Evolutionary conservation across 2,113 vertebrate genomes (phyloP).

Genomic region (Coregonus clupeaformis): DNA sequence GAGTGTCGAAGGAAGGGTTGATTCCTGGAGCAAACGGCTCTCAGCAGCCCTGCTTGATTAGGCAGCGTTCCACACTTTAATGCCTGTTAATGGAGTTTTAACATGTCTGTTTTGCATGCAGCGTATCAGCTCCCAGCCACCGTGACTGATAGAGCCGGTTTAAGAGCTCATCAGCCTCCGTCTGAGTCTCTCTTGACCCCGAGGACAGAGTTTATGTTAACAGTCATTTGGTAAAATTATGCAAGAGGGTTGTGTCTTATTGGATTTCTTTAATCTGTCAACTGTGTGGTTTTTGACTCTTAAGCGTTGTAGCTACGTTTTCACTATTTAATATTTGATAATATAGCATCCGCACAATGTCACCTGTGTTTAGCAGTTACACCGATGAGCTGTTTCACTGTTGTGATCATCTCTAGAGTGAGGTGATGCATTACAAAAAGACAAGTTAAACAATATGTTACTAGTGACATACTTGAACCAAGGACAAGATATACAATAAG

Average conservation of each 20-base stretch:
- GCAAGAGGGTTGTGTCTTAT: constrained; percentile 36
- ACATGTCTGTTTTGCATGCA: constrained; percentile 65
- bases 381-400: not conserved
- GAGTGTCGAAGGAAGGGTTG: constrained; percentile 46
- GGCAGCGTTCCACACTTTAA: constrained; percentile 67
- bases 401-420: too few relatives aligned
- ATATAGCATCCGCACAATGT: not conserved
- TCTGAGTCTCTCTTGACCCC: constrained; percentile 76
- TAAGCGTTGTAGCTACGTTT: constrained; percentile 3
- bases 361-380: constrained; percentile 7
- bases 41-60: constrained; percentile 70
- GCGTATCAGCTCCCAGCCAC: constrained; percentile 60
- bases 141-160: constrained; percentile 66
- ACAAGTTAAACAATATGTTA: too few relatives aligned
- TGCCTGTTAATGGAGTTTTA: constrained; percentile 78
- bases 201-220: constrained; percentile 68
- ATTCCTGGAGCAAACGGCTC: constrained; percentile 60
- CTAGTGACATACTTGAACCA: too few relatives aligned
- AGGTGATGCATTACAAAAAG: too few relatives aligned
- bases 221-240: constrained; percentile 43
- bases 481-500: too few relatives aligned
- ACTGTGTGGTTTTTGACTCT: constrained; percentile 15
- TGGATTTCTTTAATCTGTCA: constrained; percentile 37
- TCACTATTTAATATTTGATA: constrained; percentile 1
- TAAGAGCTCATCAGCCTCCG: constrained; percentile 80